Evolutionary conservation across 2,888 invertebrate genomes (phyloP), one percentile per base, ranked within the genome.

Genomic region (Cosmia pyralina): DNA sequence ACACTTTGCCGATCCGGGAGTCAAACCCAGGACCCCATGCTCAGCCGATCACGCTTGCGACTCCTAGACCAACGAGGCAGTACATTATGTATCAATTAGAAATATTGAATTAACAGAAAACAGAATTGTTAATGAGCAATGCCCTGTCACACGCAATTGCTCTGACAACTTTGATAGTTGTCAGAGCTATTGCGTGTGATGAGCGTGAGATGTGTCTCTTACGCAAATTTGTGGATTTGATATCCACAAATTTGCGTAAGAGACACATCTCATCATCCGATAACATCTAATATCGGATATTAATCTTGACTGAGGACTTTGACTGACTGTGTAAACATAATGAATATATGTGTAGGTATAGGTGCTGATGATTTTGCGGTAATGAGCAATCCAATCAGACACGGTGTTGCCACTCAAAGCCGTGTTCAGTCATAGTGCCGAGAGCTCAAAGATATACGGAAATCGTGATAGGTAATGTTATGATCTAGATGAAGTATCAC

Each of bases 321-420:
- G 52, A 57, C 74, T 72, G 34, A 46, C 34, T 66, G 53, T n/a
- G 52, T 53, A 52, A 34, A 73, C 55, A 60, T 60, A 41, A 46
- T 63, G 11, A 44, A 8, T 28, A 6, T 19, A 28, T 15, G 6
- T 52, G 6, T 59, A 28, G 13, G 7, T 52, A 52, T 17, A 65
- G 8, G 38, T 69, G 77, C 13, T 57, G 34, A 77, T 71, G 28
- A 81, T 55, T 81, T 75, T 41, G 10, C 22, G 46, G 62, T 68
- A 63, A 77, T 62, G 19, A 63, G 62, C 57, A 63, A 79, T 66
- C 53, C 44, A 79, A 79, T 77, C 69, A 77, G 5, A 53, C 60
- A 52, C 17, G 19, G 6, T 58, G 46, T 34, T 66, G 60, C 46
- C n/a, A 22, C 38, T 64, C 81, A 52, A 65, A 62, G 69, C 63